These are phyloP conservation scores for Priocnemis perturbator DNA, from an alignment of 2,888 invertebrate genomes.

Conservation along the genomic window DNA sequence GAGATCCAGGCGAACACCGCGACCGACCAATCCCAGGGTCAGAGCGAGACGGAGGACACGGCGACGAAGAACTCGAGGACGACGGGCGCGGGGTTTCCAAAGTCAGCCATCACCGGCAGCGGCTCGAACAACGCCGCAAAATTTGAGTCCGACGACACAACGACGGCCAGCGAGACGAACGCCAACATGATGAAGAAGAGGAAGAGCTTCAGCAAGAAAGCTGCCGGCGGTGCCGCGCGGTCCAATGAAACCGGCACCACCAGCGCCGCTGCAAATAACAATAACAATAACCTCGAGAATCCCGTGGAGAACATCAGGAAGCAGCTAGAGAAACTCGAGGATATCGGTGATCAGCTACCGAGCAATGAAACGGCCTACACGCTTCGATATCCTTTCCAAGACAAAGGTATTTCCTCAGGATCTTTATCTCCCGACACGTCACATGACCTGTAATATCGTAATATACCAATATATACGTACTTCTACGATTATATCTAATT, in stretches of 20 bases:
- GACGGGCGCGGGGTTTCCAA: constrained; percentile 50
- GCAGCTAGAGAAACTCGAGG: constrained; percentile 88
- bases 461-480: no score
- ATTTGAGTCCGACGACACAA: constrained; percentile 73
- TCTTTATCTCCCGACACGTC: no score
- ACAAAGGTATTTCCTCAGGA: constrained; percentile 77
- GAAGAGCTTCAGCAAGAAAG: constrained; percentile 68
- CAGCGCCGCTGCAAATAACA: constrained; percentile 74
- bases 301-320: constrained; percentile 88
- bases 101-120: constrained; percentile 27
- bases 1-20: constrained; percentile 42
- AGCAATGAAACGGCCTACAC: constrained; percentile 85
- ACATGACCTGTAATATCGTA: no score
- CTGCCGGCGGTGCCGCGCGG: constrained; percentile 47
- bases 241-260: neutral
- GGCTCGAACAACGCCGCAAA: constrained; percentile 56
- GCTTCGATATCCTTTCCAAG: constrained; percentile 87
- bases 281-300: constrained; percentile 67
- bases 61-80: constrained; percentile 36
- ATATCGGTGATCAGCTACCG: constrained; percentile 88
- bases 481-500: no score
- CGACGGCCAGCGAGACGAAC: constrained; percentile 71
- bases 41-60: constrained; percentile 37
- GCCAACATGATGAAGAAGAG: constrained; percentile 63
- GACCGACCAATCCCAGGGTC: constrained; percentile 43